phyloP scores from a whole-genome alignment of 2,797 vertebrate genomes.

The Acanthopagrus latus region DNA sequence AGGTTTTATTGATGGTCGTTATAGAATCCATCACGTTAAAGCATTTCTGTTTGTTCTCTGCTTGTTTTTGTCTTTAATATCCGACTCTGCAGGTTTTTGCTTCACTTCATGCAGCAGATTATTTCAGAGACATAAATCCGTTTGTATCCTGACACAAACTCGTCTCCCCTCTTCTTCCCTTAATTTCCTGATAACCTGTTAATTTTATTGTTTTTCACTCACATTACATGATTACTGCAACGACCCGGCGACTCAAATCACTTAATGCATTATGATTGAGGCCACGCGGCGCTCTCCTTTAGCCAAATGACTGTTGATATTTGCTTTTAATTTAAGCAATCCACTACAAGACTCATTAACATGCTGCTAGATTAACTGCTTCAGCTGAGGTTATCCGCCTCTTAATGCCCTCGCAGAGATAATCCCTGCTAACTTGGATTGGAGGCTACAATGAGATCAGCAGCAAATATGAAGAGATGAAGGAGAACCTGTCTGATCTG shows the following conservation, averaged over 20 bases:
- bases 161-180: conserved; percentile 43
- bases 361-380: conserved; percentile 83
- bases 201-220: conserved; percentile 81
- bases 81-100: neutral
- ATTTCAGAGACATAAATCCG: conserved; percentile 5
- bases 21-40: too few relatives aligned
- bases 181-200: conserved; percentile 80
- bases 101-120: neutral
- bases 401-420: conserved; percentile 80
- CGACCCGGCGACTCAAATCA: conserved; percentile 82
- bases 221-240: conserved; percentile 80
- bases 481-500: conserved; percentile 61
- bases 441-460: conserved; percentile 80
- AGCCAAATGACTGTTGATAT: conserved; percentile 85
- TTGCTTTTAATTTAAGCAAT: conserved; percentile 89
- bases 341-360: conserved; percentile 87
- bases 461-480: conserved; percentile 74
- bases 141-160: conserved; percentile 27
- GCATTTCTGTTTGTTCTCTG: neutral
- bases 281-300: conserved; percentile 65
- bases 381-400: conserved; percentile 81
- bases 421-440: conserved; percentile 87
- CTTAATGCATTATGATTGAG: conserved; percentile 85
- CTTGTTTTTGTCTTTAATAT: neutral
- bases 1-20: neutral